Conservation (phyloP, 2,797 vertebrate species). For the Phalanger gymnotis region DNA sequence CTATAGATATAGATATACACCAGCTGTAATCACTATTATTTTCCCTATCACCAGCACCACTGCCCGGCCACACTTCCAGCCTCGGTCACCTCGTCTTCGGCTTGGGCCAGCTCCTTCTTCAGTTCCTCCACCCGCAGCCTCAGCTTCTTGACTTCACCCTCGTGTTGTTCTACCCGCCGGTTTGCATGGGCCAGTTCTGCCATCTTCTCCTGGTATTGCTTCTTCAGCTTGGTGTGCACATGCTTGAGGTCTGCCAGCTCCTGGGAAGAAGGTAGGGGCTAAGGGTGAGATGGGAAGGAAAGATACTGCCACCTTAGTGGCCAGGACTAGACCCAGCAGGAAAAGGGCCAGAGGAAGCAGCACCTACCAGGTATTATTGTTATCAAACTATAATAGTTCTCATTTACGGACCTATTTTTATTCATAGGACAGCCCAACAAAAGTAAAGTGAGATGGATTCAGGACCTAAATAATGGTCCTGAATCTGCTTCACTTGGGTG, state of each 20-base stretch:
- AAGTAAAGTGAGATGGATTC: not conserved
- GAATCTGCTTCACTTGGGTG: not conserved
- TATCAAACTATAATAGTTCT: not conserved
- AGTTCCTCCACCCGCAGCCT: conserved; percentile 96
- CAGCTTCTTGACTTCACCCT: conserved; percentile 95
- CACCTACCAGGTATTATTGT: not conserved
- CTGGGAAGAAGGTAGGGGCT: conserved; percentile 74
- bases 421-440: not conserved
- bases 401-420: not conserved
- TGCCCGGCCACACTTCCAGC: fast-evolving
- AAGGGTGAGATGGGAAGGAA: not conserved
- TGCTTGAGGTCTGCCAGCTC: conserved; percentile 96
- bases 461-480: not conserved
- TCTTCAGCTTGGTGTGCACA: conserved; percentile 94
- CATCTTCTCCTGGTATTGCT: conserved; percentile 95
- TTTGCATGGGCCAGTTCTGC: conserved; percentile 93
- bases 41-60: not conserved
- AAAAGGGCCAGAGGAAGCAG: not conserved
- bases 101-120: conserved; percentile 96
- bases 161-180: conserved; percentile 94
- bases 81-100: conserved; percentile 91
- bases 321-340: not conserved
- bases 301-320: not conserved
- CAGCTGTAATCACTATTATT: too few species aligned
- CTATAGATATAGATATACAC: too few species aligned